Conservation (phyloP, 2,888 invertebrate genomes). For the Platycnemis pennipes region DNA sequence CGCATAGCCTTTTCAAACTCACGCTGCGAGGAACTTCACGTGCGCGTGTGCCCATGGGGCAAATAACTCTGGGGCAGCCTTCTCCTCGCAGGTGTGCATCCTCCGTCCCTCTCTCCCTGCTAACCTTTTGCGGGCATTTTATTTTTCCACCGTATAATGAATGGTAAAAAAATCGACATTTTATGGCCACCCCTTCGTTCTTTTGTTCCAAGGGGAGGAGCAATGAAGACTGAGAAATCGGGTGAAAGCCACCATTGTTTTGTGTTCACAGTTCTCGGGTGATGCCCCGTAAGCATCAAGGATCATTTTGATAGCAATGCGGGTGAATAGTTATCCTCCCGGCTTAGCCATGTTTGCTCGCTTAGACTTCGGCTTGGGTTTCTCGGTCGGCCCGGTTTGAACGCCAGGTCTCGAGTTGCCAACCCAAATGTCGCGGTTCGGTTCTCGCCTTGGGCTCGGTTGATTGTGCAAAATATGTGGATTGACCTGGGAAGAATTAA, state of each 20-base stretch:
- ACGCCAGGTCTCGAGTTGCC: no score
- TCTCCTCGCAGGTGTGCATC: slow-evolving; percentile 5
- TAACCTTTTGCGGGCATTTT: background rate
- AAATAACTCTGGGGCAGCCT: background rate
- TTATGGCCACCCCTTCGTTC: background rate
- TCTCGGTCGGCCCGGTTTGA: no score
- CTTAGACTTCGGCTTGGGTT: no score
- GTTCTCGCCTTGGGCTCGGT: no score
- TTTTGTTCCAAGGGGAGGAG: background rate
- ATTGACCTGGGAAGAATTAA: no score
- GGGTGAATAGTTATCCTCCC: no score
- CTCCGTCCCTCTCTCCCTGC: background rate
- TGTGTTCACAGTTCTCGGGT: background rate
- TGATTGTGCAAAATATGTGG: no score
- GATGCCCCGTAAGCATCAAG: background rate
- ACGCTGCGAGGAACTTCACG: background rate
- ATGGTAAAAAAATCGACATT: background rate
- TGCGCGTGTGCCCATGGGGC: background rate
- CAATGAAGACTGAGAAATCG: background rate
- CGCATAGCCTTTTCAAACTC: background rate
- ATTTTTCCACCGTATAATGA: background rate
- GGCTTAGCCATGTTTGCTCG: no score
- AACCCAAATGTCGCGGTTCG: no score
- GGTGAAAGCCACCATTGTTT: background rate
- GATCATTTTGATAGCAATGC: no score